These are phyloP conservation scores for Sinosuthora webbiana DNA, from an alignment of 2,113 vertebrate species.

Conservation along the genomic window DNA sequence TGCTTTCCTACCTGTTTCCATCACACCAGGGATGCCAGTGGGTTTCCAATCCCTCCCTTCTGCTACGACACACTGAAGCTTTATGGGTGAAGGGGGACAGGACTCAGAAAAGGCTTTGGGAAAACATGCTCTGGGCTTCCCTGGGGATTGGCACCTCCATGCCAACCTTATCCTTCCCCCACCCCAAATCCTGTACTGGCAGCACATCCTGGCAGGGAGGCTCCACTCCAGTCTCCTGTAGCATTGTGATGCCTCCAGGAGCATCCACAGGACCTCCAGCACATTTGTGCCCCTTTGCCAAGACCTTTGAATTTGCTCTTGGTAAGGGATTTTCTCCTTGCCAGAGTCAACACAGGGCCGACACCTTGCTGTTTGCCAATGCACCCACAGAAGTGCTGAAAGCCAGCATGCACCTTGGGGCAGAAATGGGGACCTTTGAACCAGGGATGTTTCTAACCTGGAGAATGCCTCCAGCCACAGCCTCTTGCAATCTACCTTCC, in stretches of 20 bases:
- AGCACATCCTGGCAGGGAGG: rapidly evolving
- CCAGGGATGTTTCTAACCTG: neutral
- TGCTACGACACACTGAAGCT: neutral
- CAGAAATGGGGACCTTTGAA: neutral
- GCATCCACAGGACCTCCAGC: neutral
- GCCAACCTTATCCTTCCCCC: neutral
- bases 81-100: rapidly evolving
- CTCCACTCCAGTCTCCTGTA: neutral
- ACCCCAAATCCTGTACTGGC: neutral
- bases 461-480: neutral
- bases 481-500: neutral
- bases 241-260: neutral
- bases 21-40: no score
- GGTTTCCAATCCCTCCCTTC: neutral
- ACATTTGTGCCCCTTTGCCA: neutral
- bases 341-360: rapidly evolving
- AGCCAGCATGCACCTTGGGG: rapidly evolving
- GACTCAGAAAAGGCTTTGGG: rapidly evolving
- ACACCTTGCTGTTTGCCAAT: neutral
- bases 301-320: neutral
- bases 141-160: neutral
- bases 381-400: neutral
- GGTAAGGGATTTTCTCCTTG: neutral
- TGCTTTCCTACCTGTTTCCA: rapidly evolving
- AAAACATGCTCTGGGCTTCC: neutral